Conservation (phyloP, 2,113 vertebrate genomes). For the Melozone crissalis region DNA sequence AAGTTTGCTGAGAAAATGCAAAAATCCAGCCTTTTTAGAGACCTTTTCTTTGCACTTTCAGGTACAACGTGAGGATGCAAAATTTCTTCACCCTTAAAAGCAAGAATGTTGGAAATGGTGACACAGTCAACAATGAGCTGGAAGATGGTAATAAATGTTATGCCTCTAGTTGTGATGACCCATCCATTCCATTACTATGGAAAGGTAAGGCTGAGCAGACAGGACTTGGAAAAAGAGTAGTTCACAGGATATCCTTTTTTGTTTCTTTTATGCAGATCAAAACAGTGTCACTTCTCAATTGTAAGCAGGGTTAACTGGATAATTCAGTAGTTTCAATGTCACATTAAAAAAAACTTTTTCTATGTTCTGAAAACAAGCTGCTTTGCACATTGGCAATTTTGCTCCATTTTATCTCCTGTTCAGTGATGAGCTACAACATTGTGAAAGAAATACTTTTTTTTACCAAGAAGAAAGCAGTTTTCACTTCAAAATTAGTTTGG, state of each 20-base stretch:
- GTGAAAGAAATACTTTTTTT: background rate
- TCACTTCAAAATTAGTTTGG: background rate
- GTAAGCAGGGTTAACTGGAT: background rate
- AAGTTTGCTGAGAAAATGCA: background rate
- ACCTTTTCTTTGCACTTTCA: conserved; percentile 53
- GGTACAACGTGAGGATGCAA: conserved; percentile 92
- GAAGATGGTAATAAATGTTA: conserved; percentile 94
- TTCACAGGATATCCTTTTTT: background rate
- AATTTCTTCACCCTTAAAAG: conserved; percentile 77
- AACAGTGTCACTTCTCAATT: background rate
- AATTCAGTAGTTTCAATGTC: background rate
- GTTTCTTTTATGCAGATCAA: background rate
- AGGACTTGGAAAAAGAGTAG: conserved; percentile 68
- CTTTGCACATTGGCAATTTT: background rate
- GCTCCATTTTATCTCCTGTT: background rate
- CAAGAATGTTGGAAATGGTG: conserved; percentile 90
- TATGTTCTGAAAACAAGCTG: background rate
- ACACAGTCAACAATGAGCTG: conserved; percentile 87
- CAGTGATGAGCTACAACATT: background rate
- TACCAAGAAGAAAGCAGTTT: background rate
- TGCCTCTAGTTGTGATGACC: conserved; percentile 85
- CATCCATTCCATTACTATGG: conserved; percentile 83
- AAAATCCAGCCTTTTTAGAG: background rate
- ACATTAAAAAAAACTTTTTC: background rate
- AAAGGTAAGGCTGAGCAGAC: conserved; percentile 99